Conservation (phyloP, 2,113 vertebrate species). For the Uria aalge region DNA sequence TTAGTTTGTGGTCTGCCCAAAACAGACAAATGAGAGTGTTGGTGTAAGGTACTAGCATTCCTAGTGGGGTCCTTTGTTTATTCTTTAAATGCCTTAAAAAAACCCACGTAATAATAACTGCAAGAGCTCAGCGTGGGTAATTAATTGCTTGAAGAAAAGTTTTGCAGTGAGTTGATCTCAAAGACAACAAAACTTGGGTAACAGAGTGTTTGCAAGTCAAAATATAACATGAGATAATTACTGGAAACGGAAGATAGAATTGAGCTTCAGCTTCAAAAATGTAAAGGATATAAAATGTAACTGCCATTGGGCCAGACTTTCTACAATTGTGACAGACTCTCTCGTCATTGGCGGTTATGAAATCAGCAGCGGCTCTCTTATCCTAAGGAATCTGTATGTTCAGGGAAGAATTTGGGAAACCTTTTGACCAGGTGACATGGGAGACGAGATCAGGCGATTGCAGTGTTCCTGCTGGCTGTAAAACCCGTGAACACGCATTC, state of each 20-base stretch:
- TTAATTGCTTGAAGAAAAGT: background rate
- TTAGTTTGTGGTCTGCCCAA: background rate
- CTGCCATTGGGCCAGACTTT: background rate
- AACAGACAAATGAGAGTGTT: background rate
- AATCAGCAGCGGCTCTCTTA: background rate
- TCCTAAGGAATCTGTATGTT: background rate
- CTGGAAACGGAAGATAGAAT: background rate
- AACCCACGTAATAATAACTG: background rate
- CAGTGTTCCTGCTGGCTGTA: background rate
- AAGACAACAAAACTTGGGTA: background rate
- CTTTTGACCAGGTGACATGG: background rate
- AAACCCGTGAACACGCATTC: background rate
- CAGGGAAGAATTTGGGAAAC: background rate
- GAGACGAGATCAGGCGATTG: background rate
- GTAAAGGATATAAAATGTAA: background rate
- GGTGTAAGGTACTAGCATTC: background rate
- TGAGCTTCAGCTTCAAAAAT: background rate
- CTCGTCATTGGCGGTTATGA: rapidly evolving
- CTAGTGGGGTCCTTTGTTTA: background rate
- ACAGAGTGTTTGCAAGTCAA: background rate
- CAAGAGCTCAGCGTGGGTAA: background rate
- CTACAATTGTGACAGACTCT: background rate
- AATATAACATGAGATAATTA: background rate
- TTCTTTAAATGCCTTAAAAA: background rate
- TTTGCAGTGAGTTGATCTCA: background rate